These are phyloP conservation scores for Watsonalla binaria DNA, from an alignment of 2,888 invertebrate species.

Conservation along the genomic window DNA sequence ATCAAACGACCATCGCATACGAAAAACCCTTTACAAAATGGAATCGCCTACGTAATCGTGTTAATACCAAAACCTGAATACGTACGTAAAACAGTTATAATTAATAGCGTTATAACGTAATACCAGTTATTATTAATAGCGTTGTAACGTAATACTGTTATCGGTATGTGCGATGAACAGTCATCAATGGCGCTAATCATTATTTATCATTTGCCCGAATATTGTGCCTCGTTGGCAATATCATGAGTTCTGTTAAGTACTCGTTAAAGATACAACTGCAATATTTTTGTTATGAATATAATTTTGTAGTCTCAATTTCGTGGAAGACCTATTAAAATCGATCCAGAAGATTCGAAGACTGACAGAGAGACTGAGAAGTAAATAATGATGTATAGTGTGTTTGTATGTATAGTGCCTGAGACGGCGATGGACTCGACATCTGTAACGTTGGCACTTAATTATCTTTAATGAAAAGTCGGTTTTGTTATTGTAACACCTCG, in stretches of 20 bases:
- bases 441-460: too few species aligned
- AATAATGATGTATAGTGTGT: too few species aligned
- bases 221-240: background rate
- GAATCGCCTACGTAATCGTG: background rate
- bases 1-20: background rate
- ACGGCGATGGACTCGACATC: too few species aligned
- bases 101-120: background rate
- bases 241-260: background rate
- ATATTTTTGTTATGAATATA: too few species aligned
- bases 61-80: background rate
- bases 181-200: background rate
- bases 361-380: too few species aligned
- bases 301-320: too few species aligned
- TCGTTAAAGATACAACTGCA: too few species aligned
- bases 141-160: background rate
- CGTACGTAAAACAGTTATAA: background rate
- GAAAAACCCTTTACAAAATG: background rate
- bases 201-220: background rate
- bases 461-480: too few species aligned
- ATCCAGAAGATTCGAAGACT: too few species aligned
- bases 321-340: too few species aligned
- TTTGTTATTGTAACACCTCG: too few species aligned
- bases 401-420: too few species aligned
- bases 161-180: background rate
- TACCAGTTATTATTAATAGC: background rate